Evolutionary conservation across 1,140 invertebrate species (phyloP).

Genomic region (Magallana ariakensis): DNA sequence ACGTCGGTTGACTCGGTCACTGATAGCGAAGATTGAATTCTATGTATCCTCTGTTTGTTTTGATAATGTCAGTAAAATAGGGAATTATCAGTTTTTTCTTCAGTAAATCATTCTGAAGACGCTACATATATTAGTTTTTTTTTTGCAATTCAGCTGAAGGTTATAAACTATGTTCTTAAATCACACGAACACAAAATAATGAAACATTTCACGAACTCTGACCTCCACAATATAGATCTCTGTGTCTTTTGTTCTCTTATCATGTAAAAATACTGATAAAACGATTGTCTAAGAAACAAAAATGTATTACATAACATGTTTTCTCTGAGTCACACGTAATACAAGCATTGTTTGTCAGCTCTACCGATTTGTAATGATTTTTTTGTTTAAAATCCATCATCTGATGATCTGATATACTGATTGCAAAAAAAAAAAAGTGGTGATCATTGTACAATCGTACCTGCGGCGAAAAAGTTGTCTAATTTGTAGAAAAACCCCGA

Average conservation of each 20-base stretch:
- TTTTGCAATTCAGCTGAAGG: neutral
- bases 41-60: neutral
- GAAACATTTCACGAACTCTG: neutral
- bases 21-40: constrained; percentile 12
- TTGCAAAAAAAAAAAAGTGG: neutral
- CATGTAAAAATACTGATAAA: neutral
- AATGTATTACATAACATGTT: neutral
- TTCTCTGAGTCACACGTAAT: neutral
- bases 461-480: neutral
- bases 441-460: neutral
- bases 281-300: neutral
- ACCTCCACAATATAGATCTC: neutral
- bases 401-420: neutral
- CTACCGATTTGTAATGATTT: neutral
- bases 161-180: constrained; percentile 19
- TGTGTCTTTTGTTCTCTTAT: neutral
- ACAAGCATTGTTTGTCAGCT: neutral
- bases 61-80: neutral
- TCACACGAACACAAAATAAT: neutral
- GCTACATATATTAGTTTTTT: neutral
- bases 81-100: constrained; percentile 2
- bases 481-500: neutral
- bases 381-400: constrained; percentile 14
- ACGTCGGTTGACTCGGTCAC: neutral
- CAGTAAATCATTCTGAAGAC: neutral